phyloP scores from a whole-genome alignment of 2,113 vertebrate species.

The Lutjanus erythropterus region DNA sequence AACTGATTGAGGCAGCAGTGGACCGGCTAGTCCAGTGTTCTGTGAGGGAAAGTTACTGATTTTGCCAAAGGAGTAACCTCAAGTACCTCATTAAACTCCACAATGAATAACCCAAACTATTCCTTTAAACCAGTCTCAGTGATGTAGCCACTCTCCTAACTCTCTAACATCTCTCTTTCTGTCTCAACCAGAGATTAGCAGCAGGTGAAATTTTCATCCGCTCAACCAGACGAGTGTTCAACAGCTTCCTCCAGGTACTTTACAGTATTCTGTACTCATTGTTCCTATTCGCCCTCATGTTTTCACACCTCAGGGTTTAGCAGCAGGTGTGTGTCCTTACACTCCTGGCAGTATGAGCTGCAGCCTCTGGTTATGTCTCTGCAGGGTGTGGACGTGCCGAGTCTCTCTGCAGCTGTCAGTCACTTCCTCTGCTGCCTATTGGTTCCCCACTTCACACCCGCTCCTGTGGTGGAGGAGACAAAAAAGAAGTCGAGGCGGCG shows the following conservation, averaged over 20 bases:
- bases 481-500: constrained; percentile 86
- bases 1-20: too few relatives aligned
- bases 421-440: constrained; percentile 89
- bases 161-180: constrained; percentile 8
- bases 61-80: too few relatives aligned
- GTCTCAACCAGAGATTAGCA: constrained; percentile 78
- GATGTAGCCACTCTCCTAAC: neutral
- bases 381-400: constrained; percentile 84
- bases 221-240: constrained; percentile 83
- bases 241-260: constrained; percentile 85
- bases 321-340: neutral
- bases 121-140: neutral
- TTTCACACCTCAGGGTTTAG: neutral
- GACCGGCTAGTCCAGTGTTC: too few relatives aligned
- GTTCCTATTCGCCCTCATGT: neutral
- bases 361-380: constrained; percentile 30
- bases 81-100: too few relatives aligned
- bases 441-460: constrained; percentile 81
- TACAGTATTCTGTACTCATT: neutral
- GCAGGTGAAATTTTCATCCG: constrained; percentile 83
- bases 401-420: constrained; percentile 85
- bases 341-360: neutral
- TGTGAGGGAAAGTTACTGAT: too few relatives aligned
- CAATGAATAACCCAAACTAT: too few relatives aligned
- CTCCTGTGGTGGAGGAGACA: constrained; percentile 79